Percentiles rank a stretch among this genome's conserved stretches.
phyloP scores from a whole-genome alignment of 2,888 invertebrate species.

The Teleiodes luculella region DNA sequence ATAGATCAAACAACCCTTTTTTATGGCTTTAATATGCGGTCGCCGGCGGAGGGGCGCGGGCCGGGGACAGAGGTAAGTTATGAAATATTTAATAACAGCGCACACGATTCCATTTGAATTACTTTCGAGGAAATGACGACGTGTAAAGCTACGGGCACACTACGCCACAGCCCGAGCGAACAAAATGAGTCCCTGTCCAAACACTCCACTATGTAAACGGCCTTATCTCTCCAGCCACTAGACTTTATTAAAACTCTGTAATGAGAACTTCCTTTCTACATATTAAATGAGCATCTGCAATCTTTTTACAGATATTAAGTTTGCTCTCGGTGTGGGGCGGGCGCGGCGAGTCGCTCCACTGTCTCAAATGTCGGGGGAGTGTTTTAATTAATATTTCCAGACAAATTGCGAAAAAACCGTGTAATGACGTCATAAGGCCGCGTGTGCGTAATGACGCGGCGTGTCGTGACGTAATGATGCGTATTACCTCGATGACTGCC shows the following conservation, averaged over 20 bases:
- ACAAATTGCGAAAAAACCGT: slow-evolving; percentile 63
- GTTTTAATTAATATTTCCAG: slow-evolving; percentile 65
- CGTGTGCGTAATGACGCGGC: slow-evolving; percentile 25
- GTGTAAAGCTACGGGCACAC: slow-evolving; percentile 59
- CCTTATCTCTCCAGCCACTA: slow-evolving; percentile 5
- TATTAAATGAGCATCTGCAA: background rate
- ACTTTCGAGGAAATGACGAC: slow-evolving; percentile 78
- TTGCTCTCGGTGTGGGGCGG: slow-evolving; percentile 33
- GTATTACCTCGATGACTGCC: slow-evolving; percentile 55
- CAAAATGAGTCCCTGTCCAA: background rate
- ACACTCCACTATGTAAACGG: background rate
- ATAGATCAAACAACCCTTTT: slow-evolving; percentile 81
- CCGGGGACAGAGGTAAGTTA: slow-evolving; percentile 66
- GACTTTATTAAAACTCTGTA: slow-evolving; percentile 16
- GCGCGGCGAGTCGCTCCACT: slow-evolving; percentile 41
- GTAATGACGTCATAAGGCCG: slow-evolving; percentile 45
- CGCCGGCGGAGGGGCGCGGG: slow-evolving; percentile 49
- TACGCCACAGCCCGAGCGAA: slow-evolving; percentile 24
- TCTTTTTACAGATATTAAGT: slow-evolving; percentile 17
- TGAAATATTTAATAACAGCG: slow-evolving; percentile 79
- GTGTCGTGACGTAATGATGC: slow-evolving; percentile 45
- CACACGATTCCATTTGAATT: slow-evolving; percentile 79
- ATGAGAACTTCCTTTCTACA: slow-evolving; percentile 9
- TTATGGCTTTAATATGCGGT: slow-evolving; percentile 80
- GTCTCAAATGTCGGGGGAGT: slow-evolving; percentile 58